Evolutionary conservation across 1,140 invertebrate species (phyloP).

Genomic region (Capitella teleta): DNA sequence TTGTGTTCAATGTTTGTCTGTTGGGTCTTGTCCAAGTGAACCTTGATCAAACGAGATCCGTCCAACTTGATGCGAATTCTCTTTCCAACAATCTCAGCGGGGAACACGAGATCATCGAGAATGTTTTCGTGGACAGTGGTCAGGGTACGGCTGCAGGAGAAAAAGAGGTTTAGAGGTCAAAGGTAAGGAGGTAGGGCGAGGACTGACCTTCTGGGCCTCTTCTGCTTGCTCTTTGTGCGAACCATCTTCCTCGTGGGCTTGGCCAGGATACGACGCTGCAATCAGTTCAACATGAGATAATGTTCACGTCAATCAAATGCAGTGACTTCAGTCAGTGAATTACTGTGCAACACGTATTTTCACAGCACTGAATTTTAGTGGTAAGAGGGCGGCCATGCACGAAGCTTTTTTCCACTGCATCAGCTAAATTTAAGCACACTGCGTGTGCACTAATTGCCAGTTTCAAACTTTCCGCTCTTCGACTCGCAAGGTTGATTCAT

Average conservation of each 20-base stretch:
- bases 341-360: too few relatives aligned
- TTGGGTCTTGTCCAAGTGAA: constrained; percentile 96
- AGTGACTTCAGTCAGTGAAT: too few relatives aligned
- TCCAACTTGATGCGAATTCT: constrained; percentile 90
- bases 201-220: constrained; percentile 76
- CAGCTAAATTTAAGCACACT: neutral
- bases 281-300: too few relatives aligned
- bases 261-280: constrained; percentile 88
- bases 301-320: too few relatives aligned
- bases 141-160: constrained; percentile 63
- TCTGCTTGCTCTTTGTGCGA: constrained; percentile 85
- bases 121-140: constrained; percentile 95
- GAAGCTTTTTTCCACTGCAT: too few relatives aligned
- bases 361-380: too few relatives aligned
- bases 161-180: constrained; percentile 6
- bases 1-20: constrained; percentile 99
- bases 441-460: neutral
- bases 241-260: constrained; percentile 94
- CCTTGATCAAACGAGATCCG: constrained; percentile 91
- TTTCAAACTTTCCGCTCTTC: too few relatives aligned
- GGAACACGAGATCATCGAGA: constrained; percentile 93
- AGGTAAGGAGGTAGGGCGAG: neutral
- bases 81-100: constrained; percentile 98
- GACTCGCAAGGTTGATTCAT: too few relatives aligned
- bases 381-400: too few relatives aligned